Conservation (phyloP, 2,113 vertebrate genomes). For the Ranitomeya imitator region DNA sequence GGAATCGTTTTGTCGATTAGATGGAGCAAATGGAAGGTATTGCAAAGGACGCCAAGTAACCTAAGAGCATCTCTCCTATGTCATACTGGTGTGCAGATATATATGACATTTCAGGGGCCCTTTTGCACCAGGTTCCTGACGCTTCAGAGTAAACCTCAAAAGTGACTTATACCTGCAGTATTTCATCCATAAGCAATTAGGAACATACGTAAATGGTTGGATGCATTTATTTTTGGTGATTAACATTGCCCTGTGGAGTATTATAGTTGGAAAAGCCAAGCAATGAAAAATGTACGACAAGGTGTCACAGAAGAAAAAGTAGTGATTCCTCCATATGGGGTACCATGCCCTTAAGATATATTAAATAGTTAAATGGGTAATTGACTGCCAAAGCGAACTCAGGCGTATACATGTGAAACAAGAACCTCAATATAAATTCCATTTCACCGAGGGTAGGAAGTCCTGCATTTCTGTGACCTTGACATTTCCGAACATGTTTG, state of each 20-base stretch:
- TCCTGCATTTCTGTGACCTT: slow-evolving; percentile 35
- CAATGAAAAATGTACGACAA: slow-evolving; percentile 36
- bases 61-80: too few species aligned
- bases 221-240: not conserved
- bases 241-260: not conserved
- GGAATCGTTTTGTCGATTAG: too few species aligned
- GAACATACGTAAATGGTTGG: slow-evolving; percentile 4
- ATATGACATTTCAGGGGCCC: not conserved
- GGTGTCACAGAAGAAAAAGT: not conserved
- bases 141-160: not conserved
- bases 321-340: slow-evolving; percentile 1
- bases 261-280: slow-evolving; percentile 6
- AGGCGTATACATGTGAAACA: slow-evolving; percentile 33
- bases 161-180: not conserved
- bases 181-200: slow-evolving; percentile 6
- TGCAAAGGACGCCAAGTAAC: too few species aligned
- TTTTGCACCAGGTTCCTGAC: not conserved
- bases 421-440: slow-evolving; percentile 35
- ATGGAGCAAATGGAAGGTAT: too few species aligned
- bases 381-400: not conserved
- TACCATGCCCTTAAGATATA: slow-evolving; percentile 23
- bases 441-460: slow-evolving; percentile 9
- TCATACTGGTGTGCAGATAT: too few species aligned
- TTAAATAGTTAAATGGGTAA: slow-evolving; percentile 34
- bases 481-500: slow-evolving; percentile 43